phyloP scores from a whole-genome alignment of 1,140 invertebrate genomes.

The Drosophila simulans region DNA sequence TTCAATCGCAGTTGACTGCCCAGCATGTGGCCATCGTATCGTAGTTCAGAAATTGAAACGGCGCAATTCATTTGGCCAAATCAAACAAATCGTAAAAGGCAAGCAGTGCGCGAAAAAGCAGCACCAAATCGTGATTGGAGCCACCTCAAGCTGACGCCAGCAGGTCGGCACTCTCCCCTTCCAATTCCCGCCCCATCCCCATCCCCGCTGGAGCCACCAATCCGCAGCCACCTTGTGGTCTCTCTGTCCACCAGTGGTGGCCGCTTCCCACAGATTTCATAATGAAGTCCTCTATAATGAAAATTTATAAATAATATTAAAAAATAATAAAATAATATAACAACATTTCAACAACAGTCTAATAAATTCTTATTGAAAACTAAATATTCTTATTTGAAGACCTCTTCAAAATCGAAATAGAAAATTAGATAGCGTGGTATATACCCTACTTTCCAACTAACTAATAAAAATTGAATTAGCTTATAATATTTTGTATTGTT shows the following conservation, averaged over 20 bases:
- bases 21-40: slow-evolving; percentile 62
- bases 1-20: slow-evolving; percentile 77
- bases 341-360: too few species aligned
- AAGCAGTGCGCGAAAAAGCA: slow-evolving; percentile 57
- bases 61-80: slow-evolving; percentile 81
- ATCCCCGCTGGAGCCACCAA: slow-evolving; percentile 13
- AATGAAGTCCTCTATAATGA: neutral
- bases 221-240: slow-evolving; percentile 18
- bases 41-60: slow-evolving; percentile 77
- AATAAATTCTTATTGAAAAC: too few species aligned
- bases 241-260: slow-evolving; percentile 1
- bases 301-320: neutral
- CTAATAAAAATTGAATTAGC: too few species aligned
- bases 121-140: slow-evolving; percentile 73
- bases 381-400: too few species aligned
- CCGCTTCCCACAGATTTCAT: neutral
- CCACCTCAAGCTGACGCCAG: slow-evolving; percentile 74
- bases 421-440: too few species aligned
- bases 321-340: too few species aligned
- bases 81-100: slow-evolving; percentile 82
- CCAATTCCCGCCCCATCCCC: neutral
- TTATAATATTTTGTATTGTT: too few species aligned
- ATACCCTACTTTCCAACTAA: too few species aligned
- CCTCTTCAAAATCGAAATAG: too few species aligned
- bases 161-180: slow-evolving; percentile 44